Evolutionary conservation across 2,113 vertebrate genomes (phyloP), one percentile per base, ranked within the genome.

Genomic region (Melospiza georgiana): DNA sequence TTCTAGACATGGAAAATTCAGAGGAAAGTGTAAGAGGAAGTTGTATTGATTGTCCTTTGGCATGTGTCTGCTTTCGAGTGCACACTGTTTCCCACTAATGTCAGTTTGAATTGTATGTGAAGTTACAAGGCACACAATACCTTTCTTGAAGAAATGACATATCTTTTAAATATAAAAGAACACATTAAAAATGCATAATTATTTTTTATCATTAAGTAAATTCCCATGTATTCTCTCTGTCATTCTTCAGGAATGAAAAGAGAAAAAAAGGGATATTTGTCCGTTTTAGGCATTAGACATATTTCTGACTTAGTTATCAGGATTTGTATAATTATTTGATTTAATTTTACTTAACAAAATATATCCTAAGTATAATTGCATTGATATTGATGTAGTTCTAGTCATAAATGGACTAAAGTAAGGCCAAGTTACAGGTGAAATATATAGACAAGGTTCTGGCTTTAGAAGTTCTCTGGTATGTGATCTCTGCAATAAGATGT

Each of bases 41-140:
- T 23, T 87, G 6, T 57, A 23, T 25, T 54, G 74, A 37, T 33
- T 59, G 16, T 41, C 74, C 15, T 44, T 89, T 58, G 22, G 8
- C 12, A 37, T 77, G 54, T 71, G 10, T 35, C 12, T 74, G 20
- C 44, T 75, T 67, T 73, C 21, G 59, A 8, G 8, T 55, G 7
- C 43, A 15, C 1, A 0, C 4, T 33, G 1, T 62, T 62, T 71
- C n/a, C 19, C 21, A n/a, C 5, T 30, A 62, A 17, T 33, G 4
- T 37, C 13, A 48, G 3, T 51, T 59, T n/a, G 51, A 89, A 69
- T 68, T 58, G 5, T 80, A n/a, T 30, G 14, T 33, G 55, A 57
- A 46, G 23, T 84, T 80, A 12, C 7, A 48, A 37, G 13, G 35
- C 58, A 28, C 3, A 5, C 6, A 57, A 37, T 52, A 43, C 5